Conservation (phyloP, 1,140 invertebrate species). For the Stegodyphus dumicola region DNA sequence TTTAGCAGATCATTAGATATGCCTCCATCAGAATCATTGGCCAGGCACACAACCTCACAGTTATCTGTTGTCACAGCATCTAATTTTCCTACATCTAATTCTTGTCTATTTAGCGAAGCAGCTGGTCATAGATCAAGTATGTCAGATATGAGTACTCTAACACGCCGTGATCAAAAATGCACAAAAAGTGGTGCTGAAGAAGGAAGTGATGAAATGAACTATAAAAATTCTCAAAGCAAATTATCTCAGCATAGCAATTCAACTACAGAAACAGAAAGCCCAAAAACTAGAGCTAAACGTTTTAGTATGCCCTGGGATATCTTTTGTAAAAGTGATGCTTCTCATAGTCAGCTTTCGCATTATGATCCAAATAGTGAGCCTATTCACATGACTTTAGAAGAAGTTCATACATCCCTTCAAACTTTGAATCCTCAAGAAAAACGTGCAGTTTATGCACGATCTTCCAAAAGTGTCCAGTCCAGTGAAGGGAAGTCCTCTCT, state of each 20-base stretch:
- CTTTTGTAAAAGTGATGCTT: conserved; percentile 45
- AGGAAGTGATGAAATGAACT: neutral
- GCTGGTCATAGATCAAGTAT: conserved; percentile 41
- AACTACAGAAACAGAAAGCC: conserved; percentile 18
- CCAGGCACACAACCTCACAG: conserved; percentile 39
- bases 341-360: neutral
- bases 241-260: conserved; percentile 27
- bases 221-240: conserved; percentile 29
- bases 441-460: conserved; percentile 23
- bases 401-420: conserved; percentile 78
- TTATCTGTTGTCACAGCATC: conserved; percentile 45
- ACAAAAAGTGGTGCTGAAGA: conserved; percentile 5
- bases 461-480: conserved; percentile 46
- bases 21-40: conserved; percentile 45
- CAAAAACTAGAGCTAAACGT: conserved; percentile 40
- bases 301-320: conserved; percentile 57
- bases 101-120: conserved; percentile 47
- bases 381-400: conserved; percentile 85
- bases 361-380: conserved; percentile 72
- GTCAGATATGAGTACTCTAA: conserved; percentile 34
- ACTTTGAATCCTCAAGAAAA: conserved; percentile 69
- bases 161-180: conserved; percentile 2
- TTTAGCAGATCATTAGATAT: conserved; percentile 62
- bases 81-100: conserved; percentile 54
- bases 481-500: conserved; percentile 57